Percentiles rank a stretch among this genome's conserved stretches.
Evolutionary conservation across 92 coral and sea anemone genomes (phyloP).

Genomic region (Epizoanthus stellaris): DNA sequence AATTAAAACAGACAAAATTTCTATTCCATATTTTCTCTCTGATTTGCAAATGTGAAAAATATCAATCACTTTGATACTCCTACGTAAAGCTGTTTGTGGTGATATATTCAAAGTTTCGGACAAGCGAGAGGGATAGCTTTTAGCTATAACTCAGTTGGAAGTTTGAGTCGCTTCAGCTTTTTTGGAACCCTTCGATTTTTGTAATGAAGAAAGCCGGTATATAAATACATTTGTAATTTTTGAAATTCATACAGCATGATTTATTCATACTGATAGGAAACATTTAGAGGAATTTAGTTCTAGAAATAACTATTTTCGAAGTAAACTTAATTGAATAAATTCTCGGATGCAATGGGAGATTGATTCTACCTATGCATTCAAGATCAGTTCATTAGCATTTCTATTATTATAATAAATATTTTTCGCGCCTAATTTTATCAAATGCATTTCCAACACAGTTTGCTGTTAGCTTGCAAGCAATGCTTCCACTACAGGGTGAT

Average conservation of each 20-base stretch:
- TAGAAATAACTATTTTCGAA: slow-evolving; percentile 11
- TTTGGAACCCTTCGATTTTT: too few species aligned
- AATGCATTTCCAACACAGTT: not conserved
- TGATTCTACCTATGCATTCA: not conserved
- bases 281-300: not conserved
- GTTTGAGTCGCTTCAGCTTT: too few species aligned
- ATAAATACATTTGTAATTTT: too few species aligned
- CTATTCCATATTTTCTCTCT: too few species aligned
- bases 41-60: too few species aligned
- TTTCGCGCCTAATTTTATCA: not conserved
- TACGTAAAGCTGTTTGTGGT: too few species aligned
- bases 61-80: too few species aligned
- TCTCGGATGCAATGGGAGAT: not conserved
- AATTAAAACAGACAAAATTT: too few species aligned
- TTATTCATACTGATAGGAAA: slow-evolving; percentile 11
- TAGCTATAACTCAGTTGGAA: too few species aligned
- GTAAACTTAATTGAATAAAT: slow-evolving; percentile 7
- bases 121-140: too few species aligned
- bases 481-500: not conserved
- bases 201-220: too few species aligned
- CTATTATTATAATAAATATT: not conserved
- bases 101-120: too few species aligned
- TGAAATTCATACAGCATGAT: not conserved
- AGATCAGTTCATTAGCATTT: not conserved
- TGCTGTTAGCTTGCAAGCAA: not conserved